phyloP scores from a whole-genome alignment of 2,797 vertebrate species.

The Gambelia wislizenii region DNA sequence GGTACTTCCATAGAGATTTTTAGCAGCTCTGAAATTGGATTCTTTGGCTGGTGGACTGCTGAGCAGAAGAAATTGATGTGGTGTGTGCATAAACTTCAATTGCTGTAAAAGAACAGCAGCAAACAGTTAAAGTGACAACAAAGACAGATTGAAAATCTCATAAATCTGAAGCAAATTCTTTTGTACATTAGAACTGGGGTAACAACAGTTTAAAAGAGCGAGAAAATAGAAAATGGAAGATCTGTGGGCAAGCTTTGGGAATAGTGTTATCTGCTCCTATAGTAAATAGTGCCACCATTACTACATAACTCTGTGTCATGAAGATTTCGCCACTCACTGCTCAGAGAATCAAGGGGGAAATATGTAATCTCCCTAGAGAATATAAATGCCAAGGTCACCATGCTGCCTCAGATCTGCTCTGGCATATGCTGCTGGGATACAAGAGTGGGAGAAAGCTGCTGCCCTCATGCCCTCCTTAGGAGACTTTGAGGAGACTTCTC shows the following conservation, averaged over 20 bases:
- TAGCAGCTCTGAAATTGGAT: slow-evolving; percentile 92
- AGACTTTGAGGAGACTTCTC: too few relatives aligned
- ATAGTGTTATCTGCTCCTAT: too few relatives aligned
- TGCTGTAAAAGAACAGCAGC: slow-evolving; percentile 79
- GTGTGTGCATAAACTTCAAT: slow-evolving; percentile 93
- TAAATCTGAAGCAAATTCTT: not conserved
- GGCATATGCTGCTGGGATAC: too few relatives aligned
- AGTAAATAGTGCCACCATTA: too few relatives aligned
- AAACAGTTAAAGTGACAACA: slow-evolving; percentile 23
- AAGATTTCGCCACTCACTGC: too few relatives aligned
- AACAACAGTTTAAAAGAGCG: not conserved
- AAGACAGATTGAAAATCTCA: not conserved
- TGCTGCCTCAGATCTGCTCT: too few relatives aligned
- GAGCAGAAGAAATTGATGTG: slow-evolving; percentile 91
- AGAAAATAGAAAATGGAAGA: not conserved
- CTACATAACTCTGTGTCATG: too few relatives aligned
- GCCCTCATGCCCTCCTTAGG: too few relatives aligned
- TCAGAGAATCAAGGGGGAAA: too few relatives aligned
- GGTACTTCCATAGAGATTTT: slow-evolving; percentile 91
- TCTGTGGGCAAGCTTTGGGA: not conserved
- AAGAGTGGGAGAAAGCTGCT: too few relatives aligned
- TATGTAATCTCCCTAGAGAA: too few relatives aligned
- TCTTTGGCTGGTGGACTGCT: slow-evolving; percentile 96
- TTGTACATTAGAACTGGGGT: not conserved
- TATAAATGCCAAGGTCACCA: too few relatives aligned